Evolutionary conservation across 2,797 vertebrate genomes (phyloP), one percentile per base, ranked within the genome.

Genomic region (Melanotaenia trifasciata): DNA sequence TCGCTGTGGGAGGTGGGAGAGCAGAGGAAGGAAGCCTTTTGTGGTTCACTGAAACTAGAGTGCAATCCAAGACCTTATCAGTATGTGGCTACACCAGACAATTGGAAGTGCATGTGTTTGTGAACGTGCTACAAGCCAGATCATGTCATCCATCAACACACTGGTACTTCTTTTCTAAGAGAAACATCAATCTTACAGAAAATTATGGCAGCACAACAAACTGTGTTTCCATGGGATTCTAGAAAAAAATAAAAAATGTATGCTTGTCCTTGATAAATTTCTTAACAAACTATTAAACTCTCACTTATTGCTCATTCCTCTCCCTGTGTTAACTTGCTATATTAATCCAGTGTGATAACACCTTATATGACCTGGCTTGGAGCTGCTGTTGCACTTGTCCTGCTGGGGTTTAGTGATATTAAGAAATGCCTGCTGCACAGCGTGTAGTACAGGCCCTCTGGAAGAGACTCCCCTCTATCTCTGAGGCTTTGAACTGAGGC

Each of bases 11-110:
- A 80, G 88, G 83, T 71, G 81, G 79, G 60, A 64, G 69, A 84
- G 79, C 56, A 54, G 69, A 79, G 81, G 81, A 86, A 87, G 73
- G 78, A 84, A 80, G 68, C 66, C 73, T 79, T 87, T 87, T 78
- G 85, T 84, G 87, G 88, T 85, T 89, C 68, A 75, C 83, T 89
- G 85, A 73, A 89, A 80, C 68, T 53, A 20, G 60, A 84, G 76
- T 79, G 82, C 79, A 85, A 81, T 87, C 80, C 81, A 80, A 86
- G 84, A 90, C 77, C 66, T 75, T 90, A 87, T 86, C 88, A 86
- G 84, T 38, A 28, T 84, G 83, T 58, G 67, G 79, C 74, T 78
- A 63, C 78, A 51, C 74, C 76, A 76, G 81, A 90, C 86, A 89
- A 90, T 84, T 70, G 67, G 65, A 90, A 85, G 59, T 81, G 86